Evolutionary conservation across 2,113 vertebrate species (phyloP).

Genomic region (Psettodes erumei): DNA sequence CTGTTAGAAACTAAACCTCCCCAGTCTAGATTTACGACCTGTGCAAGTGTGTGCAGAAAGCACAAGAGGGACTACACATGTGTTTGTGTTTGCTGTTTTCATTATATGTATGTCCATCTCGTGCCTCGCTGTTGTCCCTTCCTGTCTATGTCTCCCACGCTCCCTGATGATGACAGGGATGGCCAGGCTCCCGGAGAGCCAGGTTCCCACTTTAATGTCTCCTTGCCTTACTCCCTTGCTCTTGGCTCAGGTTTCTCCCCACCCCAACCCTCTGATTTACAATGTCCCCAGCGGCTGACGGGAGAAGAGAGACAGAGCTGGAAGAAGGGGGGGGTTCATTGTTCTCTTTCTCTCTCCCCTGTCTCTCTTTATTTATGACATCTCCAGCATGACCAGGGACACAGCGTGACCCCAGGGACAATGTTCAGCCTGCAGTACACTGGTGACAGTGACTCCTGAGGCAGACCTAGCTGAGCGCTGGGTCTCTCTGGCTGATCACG

Average conservation of each 20-base stretch:
- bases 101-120: conserved; percentile 4
- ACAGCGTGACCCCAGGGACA: conserved; percentile 63
- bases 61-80: not conserved
- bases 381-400: conserved; percentile 69
- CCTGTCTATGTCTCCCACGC: conserved; percentile 65
- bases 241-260: conserved; percentile 66
- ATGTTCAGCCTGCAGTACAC: conserved; percentile 21
- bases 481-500: conserved; percentile 43
- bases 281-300: conserved; percentile 61
- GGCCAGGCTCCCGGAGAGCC: conserved; percentile 26
- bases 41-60: not conserved
- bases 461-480: conserved; percentile 26
- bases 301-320: conserved; percentile 42
- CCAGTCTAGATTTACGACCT: conserved; percentile 52
- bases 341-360: conserved; percentile 64
- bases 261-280: conserved; percentile 78
- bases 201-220: conserved; percentile 73
- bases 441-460: conserved; percentile 32
- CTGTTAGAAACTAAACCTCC: conserved; percentile 51
- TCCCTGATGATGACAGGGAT: conserved; percentile 63
- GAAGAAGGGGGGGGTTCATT: conserved; percentile 55
- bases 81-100: conserved; percentile 31
- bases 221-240: conserved; percentile 60
- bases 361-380: conserved; percentile 78
- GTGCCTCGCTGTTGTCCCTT: conserved; percentile 36